phyloP scores from a whole-genome alignment of 2,797 vertebrate genomes.

The Periophthalmus magnuspinnatus region DNA sequence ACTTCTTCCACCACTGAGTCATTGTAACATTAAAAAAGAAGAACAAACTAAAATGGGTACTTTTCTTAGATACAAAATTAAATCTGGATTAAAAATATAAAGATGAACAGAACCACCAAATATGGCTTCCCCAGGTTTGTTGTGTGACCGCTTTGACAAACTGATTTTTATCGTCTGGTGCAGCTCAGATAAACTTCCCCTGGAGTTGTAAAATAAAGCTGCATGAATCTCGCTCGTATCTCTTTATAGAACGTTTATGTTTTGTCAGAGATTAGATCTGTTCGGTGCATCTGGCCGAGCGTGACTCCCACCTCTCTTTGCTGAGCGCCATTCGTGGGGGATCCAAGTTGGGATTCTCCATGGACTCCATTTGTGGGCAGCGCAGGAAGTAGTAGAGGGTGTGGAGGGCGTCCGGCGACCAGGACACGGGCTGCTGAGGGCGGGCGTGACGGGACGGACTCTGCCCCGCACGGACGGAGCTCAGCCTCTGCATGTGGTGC shows the following conservation, averaged over 20 bases:
- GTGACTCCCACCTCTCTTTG: constrained; percentile 85
- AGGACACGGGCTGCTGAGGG: constrained; percentile 89
- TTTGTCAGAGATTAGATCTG: constrained; percentile 22
- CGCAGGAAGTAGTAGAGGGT: constrained; percentile 98
- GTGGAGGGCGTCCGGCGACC: constrained; percentile 96
- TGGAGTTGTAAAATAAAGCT: too few species aligned
- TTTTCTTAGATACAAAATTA: too few species aligned
- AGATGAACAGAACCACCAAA: too few species aligned
- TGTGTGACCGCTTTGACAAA: too few species aligned
- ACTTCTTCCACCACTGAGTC: too few species aligned
- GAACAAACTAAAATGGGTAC: too few species aligned
- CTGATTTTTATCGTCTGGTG: too few species aligned
- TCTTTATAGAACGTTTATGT: background rate
- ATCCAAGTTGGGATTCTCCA: constrained; percentile 99
- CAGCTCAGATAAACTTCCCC: too few species aligned
- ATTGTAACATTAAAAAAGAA: background rate
- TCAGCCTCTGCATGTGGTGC: constrained; percentile 97
- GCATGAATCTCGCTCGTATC: background rate
- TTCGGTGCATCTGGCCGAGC: constrained; percentile 20
- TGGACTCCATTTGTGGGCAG: constrained; percentile 98
- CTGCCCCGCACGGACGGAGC: constrained; percentile 82
- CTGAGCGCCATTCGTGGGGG: constrained; percentile 95
- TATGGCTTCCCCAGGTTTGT: too few species aligned
- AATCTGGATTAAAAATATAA: too few species aligned
- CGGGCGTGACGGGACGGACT: constrained; percentile 89